A percentile compares a stretch with the other conserved stretches of the same genome.
These are phyloP conservation scores for Panopea generosa DNA, from an alignment of 2,888 invertebrate genomes.

Conservation along the genomic window DNA sequence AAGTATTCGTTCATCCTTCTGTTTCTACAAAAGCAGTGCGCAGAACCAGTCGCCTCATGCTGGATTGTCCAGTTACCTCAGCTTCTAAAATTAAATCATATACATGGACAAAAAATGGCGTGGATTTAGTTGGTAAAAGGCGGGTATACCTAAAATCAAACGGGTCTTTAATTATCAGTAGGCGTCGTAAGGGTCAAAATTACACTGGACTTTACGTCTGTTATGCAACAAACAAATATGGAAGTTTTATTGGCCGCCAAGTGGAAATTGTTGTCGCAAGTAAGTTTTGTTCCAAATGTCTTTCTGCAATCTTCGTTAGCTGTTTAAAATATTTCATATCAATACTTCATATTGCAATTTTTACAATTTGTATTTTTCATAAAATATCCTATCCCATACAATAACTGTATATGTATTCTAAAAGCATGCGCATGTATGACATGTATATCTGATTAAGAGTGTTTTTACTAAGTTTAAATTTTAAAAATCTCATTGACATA, in stretches of 20 bases:
- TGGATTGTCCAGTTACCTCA: constrained; percentile 43
- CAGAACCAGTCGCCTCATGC: constrained; percentile 28
- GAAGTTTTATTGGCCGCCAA: constrained; percentile 67
- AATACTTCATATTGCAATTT: no score
- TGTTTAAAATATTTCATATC: no score
- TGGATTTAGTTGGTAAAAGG: constrained; percentile 20
- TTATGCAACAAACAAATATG: constrained; percentile 58
- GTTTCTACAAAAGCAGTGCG: constrained; percentile 18
- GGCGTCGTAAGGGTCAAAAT: constrained; percentile 21
- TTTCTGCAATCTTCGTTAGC: no score
- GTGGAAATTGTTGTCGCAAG: constrained; percentile 64
- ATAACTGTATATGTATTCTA: no score
- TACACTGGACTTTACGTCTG: constrained; percentile 74
- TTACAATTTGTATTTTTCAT: no score
- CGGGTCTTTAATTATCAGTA: constrained; percentile 54
- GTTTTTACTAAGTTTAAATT: no score
- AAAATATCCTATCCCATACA: no score
- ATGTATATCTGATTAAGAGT: no score
- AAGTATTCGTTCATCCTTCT: no score
- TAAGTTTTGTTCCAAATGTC: constrained; percentile 44
- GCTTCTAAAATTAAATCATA: constrained; percentile 6
- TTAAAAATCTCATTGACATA: no score
- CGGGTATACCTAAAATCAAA: constrained; percentile 48
- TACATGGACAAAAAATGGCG: constrained; percentile 46
- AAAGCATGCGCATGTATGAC: no score